Percentiles rank a stretch among this genome's conserved stretches.
These are phyloP conservation scores for Hapalemur alaotrensis DNA, from an alignment of 2,797 vertebrate species.

Conservation along the genomic window DNA sequence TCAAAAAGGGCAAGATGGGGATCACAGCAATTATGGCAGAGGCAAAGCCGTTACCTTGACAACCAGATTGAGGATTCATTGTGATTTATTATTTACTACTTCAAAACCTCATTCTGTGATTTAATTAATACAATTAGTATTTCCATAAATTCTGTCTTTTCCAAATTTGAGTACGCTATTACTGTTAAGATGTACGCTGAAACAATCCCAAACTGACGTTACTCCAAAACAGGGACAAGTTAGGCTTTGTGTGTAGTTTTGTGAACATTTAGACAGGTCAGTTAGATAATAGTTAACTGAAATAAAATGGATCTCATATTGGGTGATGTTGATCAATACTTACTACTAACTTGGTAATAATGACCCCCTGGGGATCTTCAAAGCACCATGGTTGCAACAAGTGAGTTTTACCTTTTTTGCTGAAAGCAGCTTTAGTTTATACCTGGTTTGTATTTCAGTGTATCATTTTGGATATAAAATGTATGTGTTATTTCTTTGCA, in stretches of 20 bases:
- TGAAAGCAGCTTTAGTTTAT: not conserved
- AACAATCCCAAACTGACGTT: slow-evolving; percentile 46
- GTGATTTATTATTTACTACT: slow-evolving; percentile 91
- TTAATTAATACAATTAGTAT: slow-evolving; percentile 87
- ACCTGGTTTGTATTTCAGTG: not conserved
- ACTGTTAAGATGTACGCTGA: slow-evolving; percentile 37
- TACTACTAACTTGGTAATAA: not conserved
- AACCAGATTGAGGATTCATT: slow-evolving; percentile 90
- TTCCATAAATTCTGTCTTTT: slow-evolving; percentile 80
- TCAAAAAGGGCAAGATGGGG: slow-evolving; percentile 89
- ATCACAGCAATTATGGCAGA: slow-evolving; percentile 89
- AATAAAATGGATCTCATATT: slow-evolving; percentile 26
- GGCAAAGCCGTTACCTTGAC: slow-evolving; percentile 91
- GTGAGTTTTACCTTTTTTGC: slow-evolving; percentile 35
- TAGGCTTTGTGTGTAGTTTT: not conserved
- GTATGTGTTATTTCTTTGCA: not conserved
- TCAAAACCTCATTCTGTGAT: slow-evolving; percentile 86
- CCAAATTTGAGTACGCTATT: slow-evolving; percentile 69
- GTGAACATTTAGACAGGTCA: slow-evolving; percentile 57
- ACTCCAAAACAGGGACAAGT: slow-evolving; percentile 56
- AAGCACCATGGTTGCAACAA: slow-evolving; percentile 37
- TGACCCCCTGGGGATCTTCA: not conserved
- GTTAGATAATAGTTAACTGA: slow-evolving; percentile 61
- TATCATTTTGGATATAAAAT: not conserved
- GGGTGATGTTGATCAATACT: slow-evolving; percentile 55